Evolutionary conservation across 1,140 invertebrate genomes (phyloP).

Genomic region (Drosophila baimaii): DNA sequence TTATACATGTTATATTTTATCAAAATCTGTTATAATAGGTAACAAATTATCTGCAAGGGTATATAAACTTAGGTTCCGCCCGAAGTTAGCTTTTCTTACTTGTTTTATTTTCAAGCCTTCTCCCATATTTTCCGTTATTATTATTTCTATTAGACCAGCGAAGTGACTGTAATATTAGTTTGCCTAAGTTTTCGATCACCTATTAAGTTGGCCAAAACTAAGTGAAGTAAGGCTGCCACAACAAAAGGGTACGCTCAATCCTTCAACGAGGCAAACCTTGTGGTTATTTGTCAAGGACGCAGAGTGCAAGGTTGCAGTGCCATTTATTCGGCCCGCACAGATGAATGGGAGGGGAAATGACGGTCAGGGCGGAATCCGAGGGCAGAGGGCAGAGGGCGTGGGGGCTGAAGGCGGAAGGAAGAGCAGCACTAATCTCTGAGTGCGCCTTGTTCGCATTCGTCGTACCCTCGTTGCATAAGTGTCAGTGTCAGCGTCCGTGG

Average conservation of each 20-base stretch:
- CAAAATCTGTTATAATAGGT: too few relatives aligned
- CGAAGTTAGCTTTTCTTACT: too few relatives aligned
- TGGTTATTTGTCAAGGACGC: conserved; percentile 66
- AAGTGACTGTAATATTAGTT: not conserved
- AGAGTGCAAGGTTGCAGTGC: conserved; percentile 75
- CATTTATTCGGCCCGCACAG: conserved; percentile 59
- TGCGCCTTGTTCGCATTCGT: conserved; percentile 55
- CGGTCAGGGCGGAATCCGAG: conserved; percentile 6
- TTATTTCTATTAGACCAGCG: too few relatives aligned
- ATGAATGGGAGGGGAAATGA: conserved; percentile 13
- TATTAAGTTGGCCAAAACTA: not conserved
- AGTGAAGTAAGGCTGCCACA: not conserved
- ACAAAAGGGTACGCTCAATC: conserved; percentile 6
- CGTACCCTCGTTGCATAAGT: conserved; percentile 63
- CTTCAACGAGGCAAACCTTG: conserved; percentile 51
- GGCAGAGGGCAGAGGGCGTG: not conserved
- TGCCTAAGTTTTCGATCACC: not conserved
- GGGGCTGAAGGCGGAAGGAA: conserved; percentile 56
- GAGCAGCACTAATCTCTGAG: conserved; percentile 74
- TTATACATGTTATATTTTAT: too few relatives aligned
- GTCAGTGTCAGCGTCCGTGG: conserved; percentile 55
- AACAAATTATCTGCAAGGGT: too few relatives aligned
- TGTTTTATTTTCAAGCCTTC: too few relatives aligned
- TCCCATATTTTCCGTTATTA: not conserved
- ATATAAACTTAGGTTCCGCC: too few relatives aligned